These are phyloP conservation scores for Leptobrachium ailaonicum DNA, from an alignment of 2,113 vertebrate genomes.

Conservation along the genomic window DNA sequence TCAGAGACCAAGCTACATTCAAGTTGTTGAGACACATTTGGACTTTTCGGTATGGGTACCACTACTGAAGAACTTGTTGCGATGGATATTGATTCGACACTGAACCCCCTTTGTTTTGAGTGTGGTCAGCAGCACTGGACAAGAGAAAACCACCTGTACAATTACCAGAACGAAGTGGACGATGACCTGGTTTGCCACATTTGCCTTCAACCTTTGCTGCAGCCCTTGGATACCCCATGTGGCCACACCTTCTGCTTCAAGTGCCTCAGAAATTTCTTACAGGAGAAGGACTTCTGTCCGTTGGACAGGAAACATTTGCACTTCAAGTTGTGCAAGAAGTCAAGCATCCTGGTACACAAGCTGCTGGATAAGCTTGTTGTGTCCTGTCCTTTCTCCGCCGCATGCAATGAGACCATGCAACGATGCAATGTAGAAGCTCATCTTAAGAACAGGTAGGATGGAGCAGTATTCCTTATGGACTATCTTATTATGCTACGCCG, in stretches of 20 bases:
- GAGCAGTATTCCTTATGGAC: too few species aligned
- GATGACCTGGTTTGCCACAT: constrained; percentile 98
- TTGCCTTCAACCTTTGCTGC: constrained; percentile 95
- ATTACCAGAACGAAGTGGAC: constrained; percentile 95
- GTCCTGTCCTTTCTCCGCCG: constrained; percentile 83
- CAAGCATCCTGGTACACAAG: constrained; percentile 97
- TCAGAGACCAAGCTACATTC: background rate
- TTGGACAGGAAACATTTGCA: constrained; percentile 90
- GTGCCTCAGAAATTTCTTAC: constrained; percentile 94
- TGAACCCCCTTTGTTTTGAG: constrained; percentile 88
- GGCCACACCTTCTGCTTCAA: constrained; percentile 98
- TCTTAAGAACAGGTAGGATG: constrained; percentile 90
- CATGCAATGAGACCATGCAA: constrained; percentile 90
- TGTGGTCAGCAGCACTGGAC: constrained; percentile 95
- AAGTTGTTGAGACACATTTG: constrained; percentile 31
- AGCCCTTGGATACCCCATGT: constrained; percentile 93
- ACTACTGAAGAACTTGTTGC: constrained; percentile 77
- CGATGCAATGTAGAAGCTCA: constrained; percentile 93
- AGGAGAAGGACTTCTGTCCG: constrained; percentile 95
- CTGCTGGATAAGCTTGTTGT: constrained; percentile 92
- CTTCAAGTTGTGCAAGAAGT: constrained; percentile 90
- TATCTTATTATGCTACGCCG: too few species aligned
- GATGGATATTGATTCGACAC: constrained; percentile 74
- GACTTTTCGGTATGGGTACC: constrained; percentile 79
- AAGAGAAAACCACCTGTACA: constrained; percentile 94